Conservation (phyloP, 2,888 invertebrate genomes). For the Parnassius orleans region DNA sequence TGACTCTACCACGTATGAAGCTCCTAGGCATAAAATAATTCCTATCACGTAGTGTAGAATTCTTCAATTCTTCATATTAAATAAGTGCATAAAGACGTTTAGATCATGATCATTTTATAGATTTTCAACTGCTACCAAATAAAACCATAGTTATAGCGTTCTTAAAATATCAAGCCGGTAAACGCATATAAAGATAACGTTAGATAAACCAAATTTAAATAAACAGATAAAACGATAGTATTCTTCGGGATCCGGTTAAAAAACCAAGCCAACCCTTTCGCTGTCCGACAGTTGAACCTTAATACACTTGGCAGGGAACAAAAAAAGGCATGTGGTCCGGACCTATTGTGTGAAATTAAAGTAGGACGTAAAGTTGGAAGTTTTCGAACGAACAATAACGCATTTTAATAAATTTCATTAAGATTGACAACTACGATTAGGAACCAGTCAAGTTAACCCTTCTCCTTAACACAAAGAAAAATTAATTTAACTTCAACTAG, state of each 20-base stretch:
- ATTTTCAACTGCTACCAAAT: no score
- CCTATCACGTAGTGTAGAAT: no score
- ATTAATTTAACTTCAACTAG: background rate
- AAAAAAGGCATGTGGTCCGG: constrained; percentile 66
- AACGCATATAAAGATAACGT: constrained; percentile 36
- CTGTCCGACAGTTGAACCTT: constrained; percentile 65
- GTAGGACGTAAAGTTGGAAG: constrained; percentile 61
- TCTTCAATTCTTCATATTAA: no score
- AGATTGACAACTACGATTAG: constrained; percentile 75
- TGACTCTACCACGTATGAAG: no score
- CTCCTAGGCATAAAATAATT: no score
- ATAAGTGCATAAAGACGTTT: no score
- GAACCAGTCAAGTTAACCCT: constrained; percentile 46
- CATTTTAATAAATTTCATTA: constrained; percentile 77
- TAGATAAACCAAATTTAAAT: constrained; percentile 54
- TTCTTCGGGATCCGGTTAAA: constrained; percentile 47
- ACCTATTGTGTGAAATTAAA: constrained; percentile 66
- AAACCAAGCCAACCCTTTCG: constrained; percentile 70
- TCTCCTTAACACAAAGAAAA: constrained; percentile 34
- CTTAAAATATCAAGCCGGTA: background rate
- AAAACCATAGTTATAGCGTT: no score
- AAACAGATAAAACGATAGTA: constrained; percentile 65
- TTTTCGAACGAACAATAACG: constrained; percentile 75
- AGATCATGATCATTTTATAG: no score
- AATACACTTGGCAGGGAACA: constrained; percentile 52